Evolutionary conservation across 2,888 invertebrate species (phyloP).

Genomic region (Eilema caniola): DNA sequence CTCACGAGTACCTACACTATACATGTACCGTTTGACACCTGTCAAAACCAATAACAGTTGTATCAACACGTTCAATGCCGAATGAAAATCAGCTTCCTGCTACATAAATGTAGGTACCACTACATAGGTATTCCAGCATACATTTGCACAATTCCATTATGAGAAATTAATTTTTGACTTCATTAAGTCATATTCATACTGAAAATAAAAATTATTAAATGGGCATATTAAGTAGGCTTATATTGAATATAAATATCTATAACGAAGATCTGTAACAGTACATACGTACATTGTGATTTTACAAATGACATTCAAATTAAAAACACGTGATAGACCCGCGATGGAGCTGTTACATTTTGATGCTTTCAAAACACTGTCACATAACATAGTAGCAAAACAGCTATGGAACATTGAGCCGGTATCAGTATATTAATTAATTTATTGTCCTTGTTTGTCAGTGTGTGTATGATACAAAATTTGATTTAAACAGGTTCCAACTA

Average conservation of each 20-base stretch:
- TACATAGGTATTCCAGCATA: background rate
- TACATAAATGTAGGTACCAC: background rate
- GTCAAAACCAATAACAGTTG: conserved; percentile 51
- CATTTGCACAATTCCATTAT: background rate
- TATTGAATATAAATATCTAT: conserved; percentile 37
- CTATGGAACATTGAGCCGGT: conserved; percentile 34
- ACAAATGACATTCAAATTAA: conserved; percentile 23
- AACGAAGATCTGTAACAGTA: conserved; percentile 6
- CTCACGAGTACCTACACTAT: conserved; percentile 14
- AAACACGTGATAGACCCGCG: conserved; percentile 28
- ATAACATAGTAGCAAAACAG: conserved; percentile 34
- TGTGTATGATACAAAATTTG: conserved; percentile 33
- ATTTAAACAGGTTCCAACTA: conserved; percentile 37
- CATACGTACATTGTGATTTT: conserved; percentile 31
- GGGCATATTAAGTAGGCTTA: conserved; percentile 43
- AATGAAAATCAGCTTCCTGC: conserved; percentile 28
- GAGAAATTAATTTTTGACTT: background rate
- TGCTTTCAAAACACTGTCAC: conserved; percentile 19
- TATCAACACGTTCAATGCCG: conserved; percentile 62
- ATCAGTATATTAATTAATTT: conserved; percentile 50
- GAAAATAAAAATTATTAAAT: conserved; percentile 33
- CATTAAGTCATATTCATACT: background rate
- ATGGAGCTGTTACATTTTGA: conserved; percentile 32
- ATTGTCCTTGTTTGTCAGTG: conserved; percentile 52
- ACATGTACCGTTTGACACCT: conserved; percentile 35